Percentiles rank a stretch among this genome's conserved stretches.
phyloP scores from a whole-genome alignment of 2,113 vertebrate genomes.

The Thunnus thynnus region DNA sequence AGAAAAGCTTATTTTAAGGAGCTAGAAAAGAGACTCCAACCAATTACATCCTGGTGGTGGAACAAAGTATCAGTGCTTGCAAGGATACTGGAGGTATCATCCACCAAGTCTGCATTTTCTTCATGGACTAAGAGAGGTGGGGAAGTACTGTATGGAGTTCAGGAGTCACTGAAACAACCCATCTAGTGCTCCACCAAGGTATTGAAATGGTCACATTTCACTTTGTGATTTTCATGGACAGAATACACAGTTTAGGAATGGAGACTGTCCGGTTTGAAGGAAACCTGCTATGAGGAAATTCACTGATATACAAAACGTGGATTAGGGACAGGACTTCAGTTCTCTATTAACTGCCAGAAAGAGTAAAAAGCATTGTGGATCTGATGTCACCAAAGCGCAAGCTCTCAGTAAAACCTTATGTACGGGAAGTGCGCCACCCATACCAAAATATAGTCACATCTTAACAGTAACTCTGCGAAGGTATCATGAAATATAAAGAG shows the following conservation, averaged over 20 bases:
- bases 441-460: neutral
- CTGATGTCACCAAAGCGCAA: neutral
- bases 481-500: no score
- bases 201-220: no score
- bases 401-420: neutral
- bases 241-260: no score
- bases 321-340: slow-evolving; percentile 9
- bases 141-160: no score
- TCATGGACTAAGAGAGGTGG: no score
- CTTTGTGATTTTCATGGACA: no score
- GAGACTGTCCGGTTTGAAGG: no score
- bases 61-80: neutral
- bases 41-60: neutral
- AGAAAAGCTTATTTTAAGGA: no score
- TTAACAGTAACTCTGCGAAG: neutral
- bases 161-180: no score
- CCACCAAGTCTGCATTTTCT: neutral
- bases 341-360: neutral
- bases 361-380: neutral
- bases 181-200: no score
- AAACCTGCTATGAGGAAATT: no score
- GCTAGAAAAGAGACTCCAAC: neutral
- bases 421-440: neutral
- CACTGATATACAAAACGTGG: no score
- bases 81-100: neutral